A percentile compares a stretch with the other conserved stretches of the same genome.
Evolutionary conservation across 2,888 invertebrate species (phyloP).

Genomic region (Elmis aenea): DNA sequence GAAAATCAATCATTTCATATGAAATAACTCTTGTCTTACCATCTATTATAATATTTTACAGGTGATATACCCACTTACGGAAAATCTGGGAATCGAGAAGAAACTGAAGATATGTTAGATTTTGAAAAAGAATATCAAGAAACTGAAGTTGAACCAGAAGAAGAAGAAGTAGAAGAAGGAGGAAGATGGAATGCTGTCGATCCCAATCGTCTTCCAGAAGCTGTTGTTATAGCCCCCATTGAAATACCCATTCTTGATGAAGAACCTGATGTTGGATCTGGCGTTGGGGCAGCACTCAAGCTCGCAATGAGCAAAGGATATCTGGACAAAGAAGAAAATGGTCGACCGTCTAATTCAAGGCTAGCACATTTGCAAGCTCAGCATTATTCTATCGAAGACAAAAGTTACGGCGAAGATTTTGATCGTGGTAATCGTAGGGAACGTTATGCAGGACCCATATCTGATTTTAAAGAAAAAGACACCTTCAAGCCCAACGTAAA

Average conservation of each 20-base stretch:
- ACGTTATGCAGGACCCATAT: slow-evolving; percentile 77
- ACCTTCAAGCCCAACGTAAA: slow-evolving; percentile 90
- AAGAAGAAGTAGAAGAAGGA: slow-evolving; percentile 33
- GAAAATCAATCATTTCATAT: too few species aligned
- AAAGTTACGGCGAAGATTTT: slow-evolving; percentile 68
- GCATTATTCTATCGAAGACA: slow-evolving; percentile 77
- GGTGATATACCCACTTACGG: slow-evolving; percentile 93
- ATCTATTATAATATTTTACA: slow-evolving; percentile 10
- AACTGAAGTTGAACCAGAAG: slow-evolving; percentile 31
- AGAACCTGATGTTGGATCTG: slow-evolving; percentile 88
- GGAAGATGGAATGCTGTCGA: slow-evolving; percentile 56
- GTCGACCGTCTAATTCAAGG: slow-evolving; percentile 65
- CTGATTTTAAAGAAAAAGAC: slow-evolving; percentile 89
- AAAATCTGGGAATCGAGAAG: slow-evolving; percentile 83
- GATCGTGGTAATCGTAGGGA: slow-evolving; percentile 56
- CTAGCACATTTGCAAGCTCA: slow-evolving; percentile 73
- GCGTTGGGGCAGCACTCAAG: slow-evolving; percentile 85
- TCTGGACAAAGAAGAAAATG: slow-evolving; percentile 74
- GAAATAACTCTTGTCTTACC: too few species aligned
- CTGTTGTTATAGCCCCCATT: slow-evolving; percentile 47
- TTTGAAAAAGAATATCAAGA: slow-evolving; percentile 24
- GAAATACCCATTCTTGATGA: slow-evolving; percentile 76
- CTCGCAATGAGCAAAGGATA: slow-evolving; percentile 93
- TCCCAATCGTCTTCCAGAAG: slow-evolving; percentile 41
- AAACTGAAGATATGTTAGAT: slow-evolving; percentile 60